A percentile compares a stretch with the other conserved stretches of the same genome.
Conservation (phyloP, 2,113 vertebrate genomes). For the Trematomus loennbergii region DNA sequence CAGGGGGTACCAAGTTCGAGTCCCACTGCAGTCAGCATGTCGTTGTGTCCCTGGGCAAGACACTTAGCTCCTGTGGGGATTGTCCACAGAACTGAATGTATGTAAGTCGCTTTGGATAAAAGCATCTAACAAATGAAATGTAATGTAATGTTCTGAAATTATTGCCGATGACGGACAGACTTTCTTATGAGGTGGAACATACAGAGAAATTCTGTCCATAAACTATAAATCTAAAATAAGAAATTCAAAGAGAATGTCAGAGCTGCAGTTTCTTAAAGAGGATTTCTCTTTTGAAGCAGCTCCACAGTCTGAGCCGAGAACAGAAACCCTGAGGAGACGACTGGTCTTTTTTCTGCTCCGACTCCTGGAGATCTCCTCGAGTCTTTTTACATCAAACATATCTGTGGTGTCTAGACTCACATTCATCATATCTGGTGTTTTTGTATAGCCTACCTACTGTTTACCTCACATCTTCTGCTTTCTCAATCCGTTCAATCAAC, state of each 20-base stretch:
- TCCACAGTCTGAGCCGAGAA: background rate
- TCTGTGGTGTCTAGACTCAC: background rate
- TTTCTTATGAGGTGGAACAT: background rate
- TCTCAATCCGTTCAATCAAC: background rate
- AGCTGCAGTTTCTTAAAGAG: background rate
- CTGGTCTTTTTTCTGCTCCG: background rate
- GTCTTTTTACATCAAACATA: no score
- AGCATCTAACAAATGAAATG: no score
- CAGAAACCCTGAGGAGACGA: background rate
- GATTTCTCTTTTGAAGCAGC: background rate
- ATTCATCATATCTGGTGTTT: background rate
- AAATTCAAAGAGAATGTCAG: slow-evolving; percentile 20
- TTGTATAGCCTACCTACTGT: background rate
- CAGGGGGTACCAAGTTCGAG: no score
- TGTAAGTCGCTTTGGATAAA: no score
- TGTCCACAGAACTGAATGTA: no score
- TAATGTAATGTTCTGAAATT: no score
- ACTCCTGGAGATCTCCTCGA: background rate
- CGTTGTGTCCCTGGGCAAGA: no score
- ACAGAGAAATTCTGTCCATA: background rate
- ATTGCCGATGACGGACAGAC: background rate
- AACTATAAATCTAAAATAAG: background rate
- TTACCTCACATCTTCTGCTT: background rate
- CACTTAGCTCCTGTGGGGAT: no score
- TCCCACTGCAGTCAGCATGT: no score